These are phyloP conservation scores for Myoxocephalus aenaeus DNA, from an alignment of 2,797 vertebrate species.

Conservation along the genomic window DNA sequence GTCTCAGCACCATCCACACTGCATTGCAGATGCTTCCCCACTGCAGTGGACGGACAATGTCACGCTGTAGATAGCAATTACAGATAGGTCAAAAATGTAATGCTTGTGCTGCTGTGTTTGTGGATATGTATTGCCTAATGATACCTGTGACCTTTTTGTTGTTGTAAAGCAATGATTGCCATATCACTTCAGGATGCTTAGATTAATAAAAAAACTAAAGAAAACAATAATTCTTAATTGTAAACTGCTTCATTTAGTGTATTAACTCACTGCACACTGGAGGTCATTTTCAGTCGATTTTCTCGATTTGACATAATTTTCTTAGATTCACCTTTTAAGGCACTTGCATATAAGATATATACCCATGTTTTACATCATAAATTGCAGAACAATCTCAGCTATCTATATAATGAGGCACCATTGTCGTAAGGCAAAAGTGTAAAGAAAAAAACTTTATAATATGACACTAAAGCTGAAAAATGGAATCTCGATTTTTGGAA, in stretches of 20 bases:
- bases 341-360: too few relatives aligned
- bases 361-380: too few relatives aligned
- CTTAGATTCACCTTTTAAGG: too few relatives aligned
- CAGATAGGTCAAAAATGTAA: not conserved
- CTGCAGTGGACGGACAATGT: slow-evolving; percentile 40
- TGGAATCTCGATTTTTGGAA: too few relatives aligned
- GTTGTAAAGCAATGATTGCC: not conserved
- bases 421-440: too few relatives aligned
- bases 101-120: slow-evolving; percentile 1
- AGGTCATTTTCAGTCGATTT: too few relatives aligned
- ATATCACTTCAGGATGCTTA: not conserved
- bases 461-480: too few relatives aligned
- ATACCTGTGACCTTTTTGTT: not conserved
- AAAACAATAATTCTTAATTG: not conserved
- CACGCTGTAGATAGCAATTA: slow-evolving; percentile 2
- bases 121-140: not conserved
- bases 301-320: too few relatives aligned
- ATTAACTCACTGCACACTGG: too few relatives aligned
- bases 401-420: too few relatives aligned
- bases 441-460: too few relatives aligned
- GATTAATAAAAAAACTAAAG: not conserved
- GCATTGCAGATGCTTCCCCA: slow-evolving; percentile 40
- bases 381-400: too few relatives aligned
- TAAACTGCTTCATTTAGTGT: not conserved
- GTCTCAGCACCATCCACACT: slow-evolving; percentile 23